Conservation (phyloP, 2,888 invertebrate species). For the Archaeoteleia sp. region DNA sequence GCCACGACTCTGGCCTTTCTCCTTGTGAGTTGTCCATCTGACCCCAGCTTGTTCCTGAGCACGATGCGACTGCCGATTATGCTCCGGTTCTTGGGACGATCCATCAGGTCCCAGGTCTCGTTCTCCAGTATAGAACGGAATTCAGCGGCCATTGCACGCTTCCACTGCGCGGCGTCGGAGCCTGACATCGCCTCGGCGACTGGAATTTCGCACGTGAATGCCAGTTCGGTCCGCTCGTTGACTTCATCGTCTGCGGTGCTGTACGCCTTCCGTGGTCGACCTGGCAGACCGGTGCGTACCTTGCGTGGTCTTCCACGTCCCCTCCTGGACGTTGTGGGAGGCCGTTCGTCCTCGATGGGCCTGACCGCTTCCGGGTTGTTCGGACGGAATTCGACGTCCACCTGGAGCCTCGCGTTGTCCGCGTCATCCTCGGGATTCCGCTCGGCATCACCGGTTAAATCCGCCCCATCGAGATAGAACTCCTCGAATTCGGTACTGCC, state of each 20-base stretch:
- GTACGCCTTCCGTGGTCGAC: constrained; percentile 18
- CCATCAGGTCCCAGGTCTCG: constrained; percentile 10
- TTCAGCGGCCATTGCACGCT: constrained; percentile 8
- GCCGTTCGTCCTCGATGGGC: neutral
- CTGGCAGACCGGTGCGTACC: constrained; percentile 3
- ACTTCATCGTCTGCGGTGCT: too few species aligned
- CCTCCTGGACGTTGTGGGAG: too few species aligned
- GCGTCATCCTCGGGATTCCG: too few species aligned
- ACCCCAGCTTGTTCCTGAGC: neutral
- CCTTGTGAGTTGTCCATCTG: neutral
- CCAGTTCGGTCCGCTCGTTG: too few species aligned
- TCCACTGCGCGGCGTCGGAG: neutral
- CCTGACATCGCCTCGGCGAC: neutral
- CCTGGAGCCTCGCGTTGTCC: too few species aligned
- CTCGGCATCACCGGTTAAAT: too few species aligned
- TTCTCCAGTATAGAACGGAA: constrained; percentile 7
- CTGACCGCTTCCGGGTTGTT: too few species aligned
- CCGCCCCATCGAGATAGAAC: too few species aligned
- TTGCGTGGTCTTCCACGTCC: constrained; percentile 16
- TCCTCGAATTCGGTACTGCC: neutral
- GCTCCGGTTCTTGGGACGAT: constrained; percentile 8
- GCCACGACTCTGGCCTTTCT: constrained; percentile 20
- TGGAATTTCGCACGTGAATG: too few species aligned
- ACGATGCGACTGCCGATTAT: constrained; percentile 12
- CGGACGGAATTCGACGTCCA: too few species aligned